These are phyloP conservation scores for Megastigmus dorsalis DNA, from an alignment of 2,888 invertebrate species.

Conservation along the genomic window DNA sequence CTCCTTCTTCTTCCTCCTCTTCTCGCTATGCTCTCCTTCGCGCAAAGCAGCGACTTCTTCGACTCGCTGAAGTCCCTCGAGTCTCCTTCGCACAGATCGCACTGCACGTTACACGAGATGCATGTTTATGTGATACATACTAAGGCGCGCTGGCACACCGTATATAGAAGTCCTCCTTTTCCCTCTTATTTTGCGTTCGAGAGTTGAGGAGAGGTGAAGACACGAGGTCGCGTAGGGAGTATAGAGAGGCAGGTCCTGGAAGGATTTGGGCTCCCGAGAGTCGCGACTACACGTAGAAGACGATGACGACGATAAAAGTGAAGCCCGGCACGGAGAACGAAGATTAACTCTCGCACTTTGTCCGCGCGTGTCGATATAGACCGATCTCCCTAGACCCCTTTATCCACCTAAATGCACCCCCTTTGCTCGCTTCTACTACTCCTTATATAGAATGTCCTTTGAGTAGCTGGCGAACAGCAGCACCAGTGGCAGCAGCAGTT, in stretches of 20 bases:
- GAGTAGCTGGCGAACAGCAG: too few species aligned
- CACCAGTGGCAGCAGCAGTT: background rate
- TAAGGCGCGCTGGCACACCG: background rate
- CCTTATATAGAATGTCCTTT: too few species aligned
- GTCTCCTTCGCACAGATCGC: slow-evolving; percentile 62
- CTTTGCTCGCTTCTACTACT: too few species aligned
- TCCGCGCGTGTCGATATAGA: background rate
- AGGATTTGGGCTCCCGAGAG: background rate
- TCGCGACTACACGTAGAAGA: background rate
- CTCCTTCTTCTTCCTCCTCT: background rate
- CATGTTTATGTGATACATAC: slow-evolving; percentile 13
- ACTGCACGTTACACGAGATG: slow-evolving; percentile 54
- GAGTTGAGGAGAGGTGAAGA: background rate
- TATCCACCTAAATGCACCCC: background rate
- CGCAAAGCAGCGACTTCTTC: slow-evolving; percentile 6
- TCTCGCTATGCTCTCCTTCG: background rate
- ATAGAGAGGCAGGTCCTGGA: too few species aligned
- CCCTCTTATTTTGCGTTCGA: background rate
- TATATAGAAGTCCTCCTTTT: background rate
- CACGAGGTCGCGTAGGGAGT: too few species aligned
- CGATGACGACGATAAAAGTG: background rate
- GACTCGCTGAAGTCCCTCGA: slow-evolving; percentile 58
- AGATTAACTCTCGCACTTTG: background rate
- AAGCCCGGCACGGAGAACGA: background rate
- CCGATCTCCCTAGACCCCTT: background rate